These are phyloP conservation scores for Eupsilia transversa DNA, from an alignment of 2,888 invertebrate genomes.

Conservation along the genomic window DNA sequence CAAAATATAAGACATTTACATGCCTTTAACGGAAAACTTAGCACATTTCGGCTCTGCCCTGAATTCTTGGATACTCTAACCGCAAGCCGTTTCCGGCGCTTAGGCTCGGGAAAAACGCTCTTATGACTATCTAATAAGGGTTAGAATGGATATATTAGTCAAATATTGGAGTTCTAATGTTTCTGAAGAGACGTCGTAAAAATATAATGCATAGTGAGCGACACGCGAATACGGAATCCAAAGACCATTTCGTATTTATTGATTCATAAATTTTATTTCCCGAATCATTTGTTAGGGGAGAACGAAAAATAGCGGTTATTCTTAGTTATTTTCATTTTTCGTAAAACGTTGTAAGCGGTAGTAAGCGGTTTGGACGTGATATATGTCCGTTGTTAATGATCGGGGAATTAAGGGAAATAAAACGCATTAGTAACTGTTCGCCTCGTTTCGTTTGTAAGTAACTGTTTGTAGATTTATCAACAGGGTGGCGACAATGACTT, in stretches of 20 bases:
- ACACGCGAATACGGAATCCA: slow-evolving; percentile 62
- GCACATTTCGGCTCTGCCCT: slow-evolving; percentile 61
- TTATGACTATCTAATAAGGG: slow-evolving; percentile 38
- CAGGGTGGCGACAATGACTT: slow-evolving; percentile 19
- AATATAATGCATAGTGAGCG: slow-evolving; percentile 61
- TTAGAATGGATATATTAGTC: slow-evolving; percentile 10
- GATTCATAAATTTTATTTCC: slow-evolving; percentile 69
- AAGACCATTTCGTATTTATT: slow-evolving; percentile 64
- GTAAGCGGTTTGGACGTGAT: slow-evolving; percentile 57
- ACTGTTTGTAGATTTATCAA: slow-evolving; percentile 36
- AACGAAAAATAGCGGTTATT: slow-evolving; percentile 54
- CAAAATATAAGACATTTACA: slow-evolving; percentile 62
- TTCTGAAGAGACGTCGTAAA: slow-evolving; percentile 62
- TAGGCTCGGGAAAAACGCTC: slow-evolving; percentile 27
- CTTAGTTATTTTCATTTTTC: slow-evolving; percentile 58
- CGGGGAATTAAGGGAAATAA: slow-evolving; percentile 56
- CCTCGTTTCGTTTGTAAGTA: slow-evolving; percentile 24
- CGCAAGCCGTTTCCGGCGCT: slow-evolving; percentile 22
- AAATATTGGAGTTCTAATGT: slow-evolving; percentile 60
- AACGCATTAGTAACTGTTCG: slow-evolving; percentile 43
- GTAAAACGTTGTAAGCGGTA: slow-evolving; percentile 56
- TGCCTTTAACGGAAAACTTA: slow-evolving; percentile 61
- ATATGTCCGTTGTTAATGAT: slow-evolving; percentile 59
- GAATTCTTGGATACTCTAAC: slow-evolving; percentile 58
- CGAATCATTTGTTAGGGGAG: slow-evolving; percentile 59